Evolutionary conservation across 1,140 invertebrate species (phyloP), one percentile per base, ranked within the genome.

Genomic region (Bombus picipes): DNA sequence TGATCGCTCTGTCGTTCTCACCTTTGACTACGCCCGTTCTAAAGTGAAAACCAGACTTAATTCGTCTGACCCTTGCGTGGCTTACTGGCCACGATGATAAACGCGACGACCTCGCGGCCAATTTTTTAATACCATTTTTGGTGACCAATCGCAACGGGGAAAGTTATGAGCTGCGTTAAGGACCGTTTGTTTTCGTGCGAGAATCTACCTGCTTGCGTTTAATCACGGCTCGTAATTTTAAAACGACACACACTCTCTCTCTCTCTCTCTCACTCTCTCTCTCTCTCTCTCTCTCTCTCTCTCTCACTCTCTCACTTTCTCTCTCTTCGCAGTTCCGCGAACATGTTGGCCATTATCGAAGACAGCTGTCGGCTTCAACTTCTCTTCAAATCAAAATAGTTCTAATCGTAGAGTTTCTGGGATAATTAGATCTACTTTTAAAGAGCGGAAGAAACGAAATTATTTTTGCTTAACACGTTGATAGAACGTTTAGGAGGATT

Each of bases 151-250:
- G 89, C 89, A 74, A 62, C 80, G 77, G n/a, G 76, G 83, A 88
- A 91, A 91, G 85, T 91, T 88, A 91, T 89, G 71, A 81, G 72
- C 83, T 37, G 73, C 81, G 81, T 88, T 88, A 84, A 66, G 81
- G 89, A 90, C 92, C 92, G 92, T 93, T 93, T 92, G 91, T 94
- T 93, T 89, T 86, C 88, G 70, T 79, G 72, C 89, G 85, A 62
- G 88, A 91, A 89, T 91, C 89, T 89, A 87, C 88, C 90, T 92
- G 91, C 85, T 90, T 62, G 84, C 89, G 80, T 87, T 93, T 91
- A 94, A 93, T 93, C 90, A 82, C 82, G 76, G 71, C 83, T 88
- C 84, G 83, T 66, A 78, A 92, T 89, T 89, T 92, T 88, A 88
- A 89, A 83, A 81, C 47, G 71, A 74, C 53, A 34, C 81, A 28